phyloP scores from a whole-genome alignment of 2,888 invertebrate genomes.

The Callyntrura sp. region DNA sequence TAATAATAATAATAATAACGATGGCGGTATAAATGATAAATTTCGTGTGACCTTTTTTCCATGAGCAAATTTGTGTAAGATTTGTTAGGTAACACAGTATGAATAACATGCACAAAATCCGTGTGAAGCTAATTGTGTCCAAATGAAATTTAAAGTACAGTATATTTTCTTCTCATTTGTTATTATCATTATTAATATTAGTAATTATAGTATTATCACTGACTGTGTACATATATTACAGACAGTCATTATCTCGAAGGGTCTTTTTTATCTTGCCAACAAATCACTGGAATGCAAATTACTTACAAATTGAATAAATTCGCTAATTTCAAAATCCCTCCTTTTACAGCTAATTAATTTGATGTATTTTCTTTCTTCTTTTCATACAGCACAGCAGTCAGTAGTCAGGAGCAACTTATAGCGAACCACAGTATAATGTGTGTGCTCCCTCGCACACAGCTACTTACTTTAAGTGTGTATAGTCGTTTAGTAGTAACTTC shows the following conservation, averaged over 20 bases:
- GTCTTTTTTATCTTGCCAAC: constrained; percentile 69
- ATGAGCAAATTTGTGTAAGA: constrained; percentile 29
- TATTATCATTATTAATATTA: neutral
- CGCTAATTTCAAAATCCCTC: constrained; percentile 50
- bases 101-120: neutral
- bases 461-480: constrained; percentile 2
- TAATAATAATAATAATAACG: constrained; percentile 37
- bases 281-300: constrained; percentile 68
- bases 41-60: constrained; percentile 47
- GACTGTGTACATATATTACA: no score
- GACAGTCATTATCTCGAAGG: constrained; percentile 3
- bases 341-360: constrained; percentile 57
- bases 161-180: constrained; percentile 41
- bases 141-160: constrained; percentile 2
- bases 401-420: constrained; percentile 26
- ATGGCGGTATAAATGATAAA: neutral
- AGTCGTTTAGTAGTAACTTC: neutral
- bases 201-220: neutral
- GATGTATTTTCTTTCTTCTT: constrained; percentile 18
- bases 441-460: neutral
- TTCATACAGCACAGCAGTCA: neutral
- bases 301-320: constrained; percentile 58
- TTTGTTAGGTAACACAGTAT: neutral
- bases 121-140: constrained; percentile 4
- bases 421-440: neutral